Percentiles rank a stretch among this genome's conserved stretches.
Evolutionary conservation across 1,140 invertebrate species (phyloP).

Genomic region (Drosophila truncata): DNA sequence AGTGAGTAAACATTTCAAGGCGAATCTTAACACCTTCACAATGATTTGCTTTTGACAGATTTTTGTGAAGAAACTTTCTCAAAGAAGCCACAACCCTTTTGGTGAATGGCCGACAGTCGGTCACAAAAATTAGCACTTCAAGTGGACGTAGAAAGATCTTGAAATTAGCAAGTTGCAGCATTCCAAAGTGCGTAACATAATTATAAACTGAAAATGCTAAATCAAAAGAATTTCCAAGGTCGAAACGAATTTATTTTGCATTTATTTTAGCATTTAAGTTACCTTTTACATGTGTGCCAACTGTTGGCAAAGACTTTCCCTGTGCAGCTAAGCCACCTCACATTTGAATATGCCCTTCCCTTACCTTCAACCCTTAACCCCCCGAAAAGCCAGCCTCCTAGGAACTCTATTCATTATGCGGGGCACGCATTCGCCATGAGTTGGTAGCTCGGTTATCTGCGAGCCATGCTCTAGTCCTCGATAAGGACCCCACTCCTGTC

Average conservation of each 20-base stretch:
- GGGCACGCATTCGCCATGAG: slow-evolving; percentile 66
- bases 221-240: slow-evolving; percentile 8
- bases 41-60: slow-evolving; percentile 47
- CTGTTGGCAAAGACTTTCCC: slow-evolving; percentile 40
- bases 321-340: slow-evolving; percentile 12
- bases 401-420: slow-evolving; percentile 71
- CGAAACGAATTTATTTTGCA: slow-evolving; percentile 19
- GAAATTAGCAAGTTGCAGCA: slow-evolving; percentile 38
- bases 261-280: slow-evolving; percentile 26
- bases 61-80: slow-evolving; percentile 47
- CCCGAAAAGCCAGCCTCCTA: not conserved
- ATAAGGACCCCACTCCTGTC: slow-evolving; percentile 29
- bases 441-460: slow-evolving; percentile 64
- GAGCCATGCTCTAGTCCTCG: slow-evolving; percentile 39
- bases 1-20: slow-evolving; percentile 27
- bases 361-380: slow-evolving; percentile 10
- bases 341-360: not conserved
- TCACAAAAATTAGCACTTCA: slow-evolving; percentile 49
- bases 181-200: slow-evolving; percentile 34
- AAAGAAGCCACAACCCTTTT: slow-evolving; percentile 22
- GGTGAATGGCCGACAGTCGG: slow-evolving; percentile 38
- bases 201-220: slow-evolving; percentile 11
- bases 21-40: slow-evolving; percentile 43
- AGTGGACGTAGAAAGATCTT: slow-evolving; percentile 6
- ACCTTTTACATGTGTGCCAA: slow-evolving; percentile 19